Evolutionary conservation across 2,113 vertebrate species (phyloP), one percentile per base, ranked within the genome.

Genomic region (Hippolais icterina): DNA sequence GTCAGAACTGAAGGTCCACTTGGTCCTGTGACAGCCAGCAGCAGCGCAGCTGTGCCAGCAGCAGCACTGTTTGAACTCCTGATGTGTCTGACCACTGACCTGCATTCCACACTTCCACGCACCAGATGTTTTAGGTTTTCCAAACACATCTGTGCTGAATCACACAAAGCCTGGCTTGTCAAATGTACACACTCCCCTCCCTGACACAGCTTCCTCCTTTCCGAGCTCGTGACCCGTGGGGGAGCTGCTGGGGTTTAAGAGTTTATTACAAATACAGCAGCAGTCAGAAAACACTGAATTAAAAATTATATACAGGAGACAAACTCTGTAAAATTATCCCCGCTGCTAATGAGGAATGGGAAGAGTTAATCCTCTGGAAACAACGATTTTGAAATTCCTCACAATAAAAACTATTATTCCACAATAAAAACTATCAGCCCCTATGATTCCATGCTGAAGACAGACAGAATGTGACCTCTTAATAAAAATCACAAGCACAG

Each of bases 101-200:
- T 89, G 92, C 61, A 75, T 97, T 97, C 96, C 65, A 49, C 97
- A 92, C 74, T 84, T 46, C 90, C 89, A 68, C n/a, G 56, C 66
- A 97, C 96, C 98, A 98, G 98, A 98, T 98, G 98, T 97, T 98
- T 98, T 96, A 71, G 98, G 97, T 98, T 99, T 98, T 97, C 97
- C 97, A 97, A 97, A 95, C 97, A 98, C 98, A 98, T 98, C 98
- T 98, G 98, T 95, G 97, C 98, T 94, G 96, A 98, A 98, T 98
- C 98, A 97, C 98, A 98, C 97, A 98, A 97, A 98, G 97, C 98
- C 96, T 91, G 97, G 96, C 98, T 94, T 98, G 97, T 98, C 97
- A 98, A 37, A 57, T 0, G 29, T 5, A 7, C 23, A 41, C 46
- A 10, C 41, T 77, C 87, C 33, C 77, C 70, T 17, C 44, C 27